phyloP scores from a whole-genome alignment of 2,113 vertebrate species.

The Heloderma charlesbogerti region DNA sequence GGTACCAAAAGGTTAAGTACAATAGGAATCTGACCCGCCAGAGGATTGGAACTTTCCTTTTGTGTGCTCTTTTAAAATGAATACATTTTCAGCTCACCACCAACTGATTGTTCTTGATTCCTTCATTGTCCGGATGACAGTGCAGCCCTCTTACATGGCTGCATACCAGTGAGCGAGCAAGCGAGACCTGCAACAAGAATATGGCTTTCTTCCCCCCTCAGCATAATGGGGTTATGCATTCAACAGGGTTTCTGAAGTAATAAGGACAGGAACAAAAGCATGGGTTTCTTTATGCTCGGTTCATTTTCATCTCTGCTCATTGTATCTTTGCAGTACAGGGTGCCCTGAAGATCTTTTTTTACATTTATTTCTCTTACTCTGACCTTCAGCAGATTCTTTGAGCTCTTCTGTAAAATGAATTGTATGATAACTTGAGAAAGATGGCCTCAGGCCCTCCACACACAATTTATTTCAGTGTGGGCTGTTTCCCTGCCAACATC shows the following conservation, averaged over 20 bases:
- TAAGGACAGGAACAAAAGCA: background rate
- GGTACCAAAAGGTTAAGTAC: slow-evolving; percentile 12
- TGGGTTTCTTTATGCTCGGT: background rate
- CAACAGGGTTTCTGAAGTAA: slow-evolving; percentile 15
- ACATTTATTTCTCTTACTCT: background rate
- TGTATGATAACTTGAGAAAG: background rate
- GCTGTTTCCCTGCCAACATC: slow-evolving; percentile 12
- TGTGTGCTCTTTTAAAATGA: background rate
- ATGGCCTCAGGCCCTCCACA: slow-evolving; percentile 7
- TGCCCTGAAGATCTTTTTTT: slow-evolving; percentile 17
- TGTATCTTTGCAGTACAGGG: slow-evolving; percentile 5
- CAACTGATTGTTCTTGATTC: background rate
- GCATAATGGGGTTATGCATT: slow-evolving; percentile 34
- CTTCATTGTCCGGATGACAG: background rate
- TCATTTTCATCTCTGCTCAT: slow-evolving; percentile 21
- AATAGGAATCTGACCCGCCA: background rate
- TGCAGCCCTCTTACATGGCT: slow-evolving; percentile 7
- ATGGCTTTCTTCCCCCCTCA: slow-evolving; percentile 24
- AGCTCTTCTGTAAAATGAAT: slow-evolving; percentile 18
- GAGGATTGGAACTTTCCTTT: slow-evolving; percentile 21
- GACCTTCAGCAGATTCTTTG: slow-evolving; percentile 2
- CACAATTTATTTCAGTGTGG: background rate
- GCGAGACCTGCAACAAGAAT: slow-evolving; percentile 5
- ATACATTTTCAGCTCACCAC: background rate
- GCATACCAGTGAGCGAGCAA: background rate